These are phyloP conservation scores for Himalopsyche kuldschensis DNA, from an alignment of 2,888 invertebrate genomes.

Conservation along the genomic window DNA sequence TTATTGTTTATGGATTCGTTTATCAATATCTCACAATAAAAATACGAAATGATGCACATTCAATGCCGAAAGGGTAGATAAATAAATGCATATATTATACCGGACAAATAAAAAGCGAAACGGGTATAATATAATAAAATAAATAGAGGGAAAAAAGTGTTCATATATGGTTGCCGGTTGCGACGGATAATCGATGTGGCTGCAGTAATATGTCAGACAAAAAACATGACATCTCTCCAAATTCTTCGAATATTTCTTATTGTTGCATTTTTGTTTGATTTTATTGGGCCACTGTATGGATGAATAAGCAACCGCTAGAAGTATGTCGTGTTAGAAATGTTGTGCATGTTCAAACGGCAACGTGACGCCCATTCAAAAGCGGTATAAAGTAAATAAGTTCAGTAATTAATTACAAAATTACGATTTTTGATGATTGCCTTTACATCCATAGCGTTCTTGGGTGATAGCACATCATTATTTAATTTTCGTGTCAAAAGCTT, in stretches of 20 bases:
- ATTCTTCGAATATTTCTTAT: background rate
- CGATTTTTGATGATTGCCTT: too few species aligned
- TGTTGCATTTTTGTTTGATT: constrained; percentile 1
- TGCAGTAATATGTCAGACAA: background rate
- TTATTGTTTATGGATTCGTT: background rate
- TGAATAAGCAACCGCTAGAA: background rate
- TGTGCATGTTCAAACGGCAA: too few species aligned
- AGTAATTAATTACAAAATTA: too few species aligned
- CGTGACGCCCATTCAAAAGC: too few species aligned
- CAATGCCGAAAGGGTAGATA: background rate
- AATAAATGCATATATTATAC: background rate
- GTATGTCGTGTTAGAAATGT: background rate
- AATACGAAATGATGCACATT: background rate
- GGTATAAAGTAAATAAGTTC: too few species aligned
- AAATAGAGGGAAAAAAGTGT: background rate
- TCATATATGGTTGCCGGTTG: background rate
- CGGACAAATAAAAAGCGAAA: background rate
- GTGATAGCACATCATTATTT: too few species aligned
- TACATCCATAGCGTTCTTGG: too few species aligned
- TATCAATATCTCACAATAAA: background rate
- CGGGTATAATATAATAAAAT: background rate
- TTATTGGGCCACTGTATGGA: background rate
- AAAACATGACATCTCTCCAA: background rate
- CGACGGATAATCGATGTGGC: background rate
- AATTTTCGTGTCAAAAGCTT: too few species aligned